phyloP scores from a whole-genome alignment of 2,113 vertebrate species.

The Oreocharis arfaki region DNA sequence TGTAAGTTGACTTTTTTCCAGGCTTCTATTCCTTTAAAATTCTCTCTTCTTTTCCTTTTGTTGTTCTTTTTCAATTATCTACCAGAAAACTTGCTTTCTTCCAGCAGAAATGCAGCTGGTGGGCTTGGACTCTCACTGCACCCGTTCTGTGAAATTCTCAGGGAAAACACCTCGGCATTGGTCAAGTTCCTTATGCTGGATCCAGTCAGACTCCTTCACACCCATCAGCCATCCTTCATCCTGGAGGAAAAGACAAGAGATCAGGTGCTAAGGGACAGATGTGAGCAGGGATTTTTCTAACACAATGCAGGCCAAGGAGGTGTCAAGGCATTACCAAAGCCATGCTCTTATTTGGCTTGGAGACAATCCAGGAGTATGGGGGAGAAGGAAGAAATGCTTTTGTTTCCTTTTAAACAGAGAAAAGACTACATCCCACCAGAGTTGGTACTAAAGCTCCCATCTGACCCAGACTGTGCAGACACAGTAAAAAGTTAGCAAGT shows the following conservation, averaged over 20 bases:
- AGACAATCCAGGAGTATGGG: neutral
- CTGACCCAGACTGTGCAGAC: neutral
- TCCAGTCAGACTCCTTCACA: conserved; percentile 88
- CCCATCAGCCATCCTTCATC: conserved; percentile 98
- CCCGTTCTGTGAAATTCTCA: conserved; percentile 94
- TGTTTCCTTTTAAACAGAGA: neutral
- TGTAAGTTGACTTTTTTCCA: conserved; percentile 30
- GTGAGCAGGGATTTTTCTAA: neutral
- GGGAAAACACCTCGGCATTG: conserved; percentile 90
- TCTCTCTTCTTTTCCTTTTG: conserved; percentile 38
- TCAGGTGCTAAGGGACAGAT: neutral
- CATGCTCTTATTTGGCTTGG: conserved; percentile 3
- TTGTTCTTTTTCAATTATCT: conserved; percentile 47
- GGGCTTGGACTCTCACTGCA: conserved; percentile 72
- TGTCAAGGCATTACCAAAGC: conserved; percentile 6
- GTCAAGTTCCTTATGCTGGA: conserved; percentile 83
- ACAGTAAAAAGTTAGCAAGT: neutral
- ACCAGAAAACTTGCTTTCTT: conserved; percentile 59
- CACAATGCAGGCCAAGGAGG: neutral
- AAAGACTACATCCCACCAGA: neutral
- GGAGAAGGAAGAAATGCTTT: neutral
- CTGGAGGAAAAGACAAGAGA: conserved; percentile 64
- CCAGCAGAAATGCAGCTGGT: conserved; percentile 12
- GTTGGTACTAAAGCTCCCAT: neutral
- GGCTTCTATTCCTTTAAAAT: conserved; percentile 51